Base-by-base conservation (phyloP, 2,113 vertebrate species). In the Ailurus styani region DNA sequence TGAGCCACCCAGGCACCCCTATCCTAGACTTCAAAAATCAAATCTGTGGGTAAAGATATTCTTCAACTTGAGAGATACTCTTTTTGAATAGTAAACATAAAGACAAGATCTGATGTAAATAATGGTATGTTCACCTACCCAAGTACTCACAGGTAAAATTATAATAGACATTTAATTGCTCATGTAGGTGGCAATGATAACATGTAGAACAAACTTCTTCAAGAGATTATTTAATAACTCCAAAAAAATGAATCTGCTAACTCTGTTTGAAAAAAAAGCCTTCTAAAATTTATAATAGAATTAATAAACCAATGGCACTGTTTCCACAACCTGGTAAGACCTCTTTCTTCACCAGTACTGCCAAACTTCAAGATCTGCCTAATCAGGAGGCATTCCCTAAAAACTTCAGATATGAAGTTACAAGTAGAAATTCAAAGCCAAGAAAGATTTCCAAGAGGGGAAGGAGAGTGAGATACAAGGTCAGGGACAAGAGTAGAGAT, bases 111-210 rank as follows among this genome's bases (percentile, higher is more conserved):
- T 96, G 93, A 94, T 42, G n/a, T 83, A 97, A 70, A 77, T 68
- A 88, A 93, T 52, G 93, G 45, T 81, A 95, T 15, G 37, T n/a
- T 52, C 70, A 79, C 4, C 34, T 81, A 82, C 42, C 72, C 60
- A 79, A 81, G 57, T 7, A 52, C 50, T 66, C 95, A 87, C 4
- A 75, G 85, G 45, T 47, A 79, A 97, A 96, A 85, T 5, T 89
- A 0, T 29, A 60, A 95, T 92, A 92, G 47, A 82, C 72, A 55
- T 95, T 97, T 93, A 97, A 97, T 18, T 97, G 79, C 50, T 54
- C 79, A 25, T 66, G 96, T 96, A 93, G 72, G 89, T 87, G 88
- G 64, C 91, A 98, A 54, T 86, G 83, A 42, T 3, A 18, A 70
- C 91, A 96, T 5, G n/a, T 8, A 97, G 0, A 27, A 79, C 89